These are phyloP conservation scores for Ptychodera flava DNA, from an alignment of 35 echinoderm and acorn worm genomes.

Conservation along the genomic window DNA sequence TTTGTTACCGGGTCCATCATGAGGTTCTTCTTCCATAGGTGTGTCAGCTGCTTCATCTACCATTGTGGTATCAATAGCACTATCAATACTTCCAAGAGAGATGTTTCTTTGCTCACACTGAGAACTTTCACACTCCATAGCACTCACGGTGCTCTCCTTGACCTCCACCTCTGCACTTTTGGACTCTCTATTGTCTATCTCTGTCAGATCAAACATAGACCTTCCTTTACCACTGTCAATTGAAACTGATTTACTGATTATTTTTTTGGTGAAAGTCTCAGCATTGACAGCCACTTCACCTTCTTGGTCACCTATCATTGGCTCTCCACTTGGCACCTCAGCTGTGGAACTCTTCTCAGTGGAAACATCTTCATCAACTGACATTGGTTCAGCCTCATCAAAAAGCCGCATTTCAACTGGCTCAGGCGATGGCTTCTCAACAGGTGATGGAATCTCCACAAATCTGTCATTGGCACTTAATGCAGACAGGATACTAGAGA, in stretches of 20 bases:
- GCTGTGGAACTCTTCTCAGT: too few species aligned
- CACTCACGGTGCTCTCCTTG: neutral
- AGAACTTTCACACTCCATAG: neutral
- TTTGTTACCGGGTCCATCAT: neutral
- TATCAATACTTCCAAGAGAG: neutral
- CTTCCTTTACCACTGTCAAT: constrained; percentile 13
- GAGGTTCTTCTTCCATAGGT: neutral
- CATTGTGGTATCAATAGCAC: neutral
- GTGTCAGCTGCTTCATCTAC: neutral
- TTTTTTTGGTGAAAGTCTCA: neutral
- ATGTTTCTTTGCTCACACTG: neutral
- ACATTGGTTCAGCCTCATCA: too few species aligned
- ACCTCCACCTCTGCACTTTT: neutral
- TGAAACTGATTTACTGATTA: constrained; percentile 7
- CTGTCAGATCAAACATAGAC: constrained; percentile 8
- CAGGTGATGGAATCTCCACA: too few species aligned
- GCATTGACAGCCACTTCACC: neutral
- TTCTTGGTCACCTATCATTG: too few species aligned
- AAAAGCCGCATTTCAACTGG: too few species aligned
- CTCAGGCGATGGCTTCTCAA: too few species aligned
- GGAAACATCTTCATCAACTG: too few species aligned
- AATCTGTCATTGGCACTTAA: neutral
- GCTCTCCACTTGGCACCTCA: too few species aligned
- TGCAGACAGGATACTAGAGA: neutral
- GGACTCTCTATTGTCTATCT: constrained; percentile 1